These are phyloP conservation scores for Ptiloglossa arizonensis DNA, from an alignment of 1,140 invertebrate species.

Conservation along the genomic window DNA sequence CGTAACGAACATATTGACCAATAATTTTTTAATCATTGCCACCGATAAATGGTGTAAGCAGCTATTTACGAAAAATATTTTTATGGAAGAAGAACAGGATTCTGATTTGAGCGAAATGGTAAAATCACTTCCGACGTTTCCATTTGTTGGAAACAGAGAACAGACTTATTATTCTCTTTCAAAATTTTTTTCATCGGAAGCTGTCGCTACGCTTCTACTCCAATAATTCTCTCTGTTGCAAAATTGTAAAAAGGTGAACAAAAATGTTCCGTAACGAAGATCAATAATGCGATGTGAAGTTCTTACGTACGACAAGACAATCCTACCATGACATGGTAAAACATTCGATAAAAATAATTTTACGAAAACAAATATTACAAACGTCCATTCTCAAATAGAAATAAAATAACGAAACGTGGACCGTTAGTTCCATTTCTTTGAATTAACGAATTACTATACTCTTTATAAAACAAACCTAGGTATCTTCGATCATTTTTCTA, in stretches of 20 bases:
- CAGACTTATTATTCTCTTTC: slow-evolving; percentile 11
- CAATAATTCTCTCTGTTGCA: slow-evolving; percentile 42
- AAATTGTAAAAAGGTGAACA: slow-evolving; percentile 24
- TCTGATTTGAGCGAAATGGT: background rate
- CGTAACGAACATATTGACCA: too few relatives aligned
- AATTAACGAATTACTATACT: background rate
- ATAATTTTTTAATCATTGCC: too few relatives aligned
- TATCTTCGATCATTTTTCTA: too few relatives aligned
- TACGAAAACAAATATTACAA: too few relatives aligned
- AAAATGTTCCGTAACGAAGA: slow-evolving; percentile 25
- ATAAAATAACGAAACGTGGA: background rate
- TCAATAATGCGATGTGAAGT: slow-evolving; percentile 21
- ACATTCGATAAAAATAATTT: background rate
- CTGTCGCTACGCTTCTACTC: slow-evolving; percentile 26
- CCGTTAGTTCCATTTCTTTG: background rate
- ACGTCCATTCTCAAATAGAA: background rate
- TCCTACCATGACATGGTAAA: background rate
- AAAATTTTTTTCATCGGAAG: slow-evolving; percentile 17
- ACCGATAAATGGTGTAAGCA: too few relatives aligned
- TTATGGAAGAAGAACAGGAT: background rate
- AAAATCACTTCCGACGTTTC: slow-evolving; percentile 14
- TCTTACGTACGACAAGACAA: slow-evolving; percentile 8
- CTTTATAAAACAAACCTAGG: too few relatives aligned
- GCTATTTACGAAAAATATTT: background rate
- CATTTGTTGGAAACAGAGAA: background rate